phyloP scores from a whole-genome alignment of 1,140 invertebrate species.

The Hylaeus volcanicus region DNA sequence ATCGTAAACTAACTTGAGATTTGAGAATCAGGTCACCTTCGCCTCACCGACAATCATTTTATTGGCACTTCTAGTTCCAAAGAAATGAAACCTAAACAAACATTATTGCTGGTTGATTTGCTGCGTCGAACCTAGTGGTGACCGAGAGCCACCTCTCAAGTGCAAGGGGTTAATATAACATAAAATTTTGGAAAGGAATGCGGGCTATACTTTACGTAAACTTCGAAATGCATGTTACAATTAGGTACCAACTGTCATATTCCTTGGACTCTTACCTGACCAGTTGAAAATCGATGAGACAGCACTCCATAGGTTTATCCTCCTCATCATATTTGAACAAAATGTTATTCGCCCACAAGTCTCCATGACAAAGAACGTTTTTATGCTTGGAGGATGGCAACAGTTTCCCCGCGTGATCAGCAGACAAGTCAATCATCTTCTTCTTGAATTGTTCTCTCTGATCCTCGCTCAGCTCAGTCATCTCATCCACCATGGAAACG shows the following conservation, averaged over 20 bases:
- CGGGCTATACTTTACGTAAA: not conserved
- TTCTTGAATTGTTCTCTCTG: slow-evolving; percentile 52
- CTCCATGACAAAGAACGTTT: slow-evolving; percentile 84
- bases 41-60: too few relatives aligned
- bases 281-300: slow-evolving; percentile 85
- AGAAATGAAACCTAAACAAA: too few relatives aligned
- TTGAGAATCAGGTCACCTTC: too few relatives aligned
- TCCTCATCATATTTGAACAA: slow-evolving; percentile 82
- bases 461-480: slow-evolving; percentile 52
- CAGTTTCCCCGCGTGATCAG: slow-evolving; percentile 68
- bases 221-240: not conserved
- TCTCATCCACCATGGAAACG: slow-evolving; percentile 67
- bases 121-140: too few relatives aligned
- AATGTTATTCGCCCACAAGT: slow-evolving; percentile 85
- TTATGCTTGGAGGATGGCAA: slow-evolving; percentile 79
- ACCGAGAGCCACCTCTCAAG: too few relatives aligned
- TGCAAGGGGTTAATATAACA: too few relatives aligned
- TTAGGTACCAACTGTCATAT: not conserved
- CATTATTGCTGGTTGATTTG: too few relatives aligned
- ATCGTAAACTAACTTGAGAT: too few relatives aligned
- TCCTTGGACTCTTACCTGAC: slow-evolving; percentile 75
- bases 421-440: slow-evolving; percentile 45
- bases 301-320: slow-evolving; percentile 74
- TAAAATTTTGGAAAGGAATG: not conserved
- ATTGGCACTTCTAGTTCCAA: too few relatives aligned